Evolutionary conservation across 1,140 invertebrate species (phyloP).

Genomic region (Drosophila punjabiensis): DNA sequence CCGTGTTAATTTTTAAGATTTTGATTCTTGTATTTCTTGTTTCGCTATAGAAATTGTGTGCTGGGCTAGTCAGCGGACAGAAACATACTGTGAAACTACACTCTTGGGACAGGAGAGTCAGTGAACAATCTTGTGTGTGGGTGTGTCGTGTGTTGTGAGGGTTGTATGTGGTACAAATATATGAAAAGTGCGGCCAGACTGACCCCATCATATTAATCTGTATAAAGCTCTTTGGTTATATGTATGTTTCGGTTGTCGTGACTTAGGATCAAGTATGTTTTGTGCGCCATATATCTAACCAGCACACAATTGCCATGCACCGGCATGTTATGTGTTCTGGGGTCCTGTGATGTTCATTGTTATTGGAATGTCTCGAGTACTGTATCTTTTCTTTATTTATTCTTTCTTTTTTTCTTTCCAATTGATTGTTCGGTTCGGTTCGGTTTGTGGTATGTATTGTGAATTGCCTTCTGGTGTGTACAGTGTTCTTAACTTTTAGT

Average conservation of each 20-base stretch:
- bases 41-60: slow-evolving; percentile 72
- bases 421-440: slow-evolving; percentile 32
- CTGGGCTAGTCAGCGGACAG: slow-evolving; percentile 72
- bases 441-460: slow-evolving; percentile 30
- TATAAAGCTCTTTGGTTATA: slow-evolving; percentile 75
- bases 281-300: slow-evolving; percentile 58
- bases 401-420: slow-evolving; percentile 8
- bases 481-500: slow-evolving; percentile 58
- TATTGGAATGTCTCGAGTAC: slow-evolving; percentile 66
- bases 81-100: slow-evolving; percentile 61
- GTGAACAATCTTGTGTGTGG: slow-evolving; percentile 45
- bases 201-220: slow-evolving; percentile 45
- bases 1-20: slow-evolving; percentile 79
- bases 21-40: slow-evolving; percentile 44
- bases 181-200: slow-evolving; percentile 30
- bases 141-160: slow-evolving; percentile 14
- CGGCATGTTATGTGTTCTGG: slow-evolving; percentile 73
- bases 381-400: slow-evolving; percentile 2
- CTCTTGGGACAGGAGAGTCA: slow-evolving; percentile 31
- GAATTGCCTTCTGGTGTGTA: slow-evolving; percentile 64
- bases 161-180: slow-evolving; percentile 43
- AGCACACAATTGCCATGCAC: slow-evolving; percentile 78
- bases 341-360: slow-evolving; percentile 74
- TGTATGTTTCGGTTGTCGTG: slow-evolving; percentile 35
- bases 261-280: slow-evolving; percentile 44